Base-by-base conservation (phyloP, 2,113 vertebrate species). In the Perognathus longimembris region DNA sequence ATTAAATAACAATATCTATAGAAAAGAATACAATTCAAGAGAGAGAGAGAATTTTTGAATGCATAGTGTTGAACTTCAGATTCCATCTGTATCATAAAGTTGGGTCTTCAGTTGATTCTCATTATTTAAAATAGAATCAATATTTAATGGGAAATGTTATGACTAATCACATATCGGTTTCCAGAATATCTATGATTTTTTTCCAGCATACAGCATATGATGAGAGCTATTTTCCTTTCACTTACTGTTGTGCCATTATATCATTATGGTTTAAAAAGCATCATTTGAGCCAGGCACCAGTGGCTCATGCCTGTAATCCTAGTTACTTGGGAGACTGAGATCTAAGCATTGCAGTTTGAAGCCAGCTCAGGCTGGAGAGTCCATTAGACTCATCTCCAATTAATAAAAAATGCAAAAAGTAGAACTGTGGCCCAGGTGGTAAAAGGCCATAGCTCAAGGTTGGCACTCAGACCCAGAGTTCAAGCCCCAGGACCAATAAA, bases 91-190 rank as follows among this genome's bases (percentile, higher is more conserved):
- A 69, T 73, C 26, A 54, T 10, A 73, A n/a, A 73, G 11, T 76
- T 63, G 45, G 12, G 12, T 45, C 10, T 45, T 8, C 45, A 45
- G 45, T 45, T 45, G 45, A 63, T 73, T 92, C 78, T 81, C 34
- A 89, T 79, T 7, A 74, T 85, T 80, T 91, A 42, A 87, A 70
- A 77, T 85, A n/a, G 12, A 90, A 42, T 81, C 30, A 30, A 2
- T 70, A 32, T 18, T 79, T 78, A 85, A 69, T 63, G 21, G 8
- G 10, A 90, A 32, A 21, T 4, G 61, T 30, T 36, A 9, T 74
- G 1, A 66, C 11, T 79, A 22, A 76, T 21, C 1, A 57, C 70
- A 70, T 42, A 63, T 66, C 1, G n/a, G 7, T 73, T 74, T 95
- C 20, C 36, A 87, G 45, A 2, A 69, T 17, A 73, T 74, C 36